Conservation (phyloP, 35 echinoderm and acorn worm genomes). For the Lytechinus pictus region DNA sequence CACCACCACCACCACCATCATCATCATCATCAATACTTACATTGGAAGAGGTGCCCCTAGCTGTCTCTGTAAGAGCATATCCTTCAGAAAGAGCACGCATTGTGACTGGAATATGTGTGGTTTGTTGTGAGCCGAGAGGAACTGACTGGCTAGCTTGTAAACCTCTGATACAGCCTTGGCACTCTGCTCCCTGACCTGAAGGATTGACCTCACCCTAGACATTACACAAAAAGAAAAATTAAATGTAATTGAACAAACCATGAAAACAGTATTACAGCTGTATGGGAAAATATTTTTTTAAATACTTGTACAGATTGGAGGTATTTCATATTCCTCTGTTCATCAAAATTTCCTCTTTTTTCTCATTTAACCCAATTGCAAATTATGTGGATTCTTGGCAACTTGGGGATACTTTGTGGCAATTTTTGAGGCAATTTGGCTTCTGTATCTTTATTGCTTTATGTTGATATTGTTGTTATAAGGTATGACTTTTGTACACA, state of each 20-base stretch:
- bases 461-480: too few relatives aligned
- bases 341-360: too few relatives aligned
- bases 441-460: too few relatives aligned
- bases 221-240: neutral
- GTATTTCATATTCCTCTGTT: too few relatives aligned
- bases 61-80: conserved; percentile 68
- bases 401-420: too few relatives aligned
- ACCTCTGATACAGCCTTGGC: conserved; percentile 72
- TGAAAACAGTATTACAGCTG: too few relatives aligned
- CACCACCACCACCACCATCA: neutral
- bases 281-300: too few relatives aligned
- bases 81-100: conserved; percentile 85
- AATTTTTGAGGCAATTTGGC: too few relatives aligned
- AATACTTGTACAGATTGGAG: too few relatives aligned
- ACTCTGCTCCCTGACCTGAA: conserved; percentile 60
- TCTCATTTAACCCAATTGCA: too few relatives aligned
- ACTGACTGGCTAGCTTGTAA: conserved; percentile 79
- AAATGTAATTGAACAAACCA: neutral
- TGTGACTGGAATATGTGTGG: conserved; percentile 76
- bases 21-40: neutral
- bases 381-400: too few relatives aligned
- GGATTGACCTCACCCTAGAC: conserved; percentile 63
- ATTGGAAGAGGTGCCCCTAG: neutral
- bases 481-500: too few relatives aligned
- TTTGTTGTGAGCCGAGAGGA: conserved; percentile 64